Evolutionary conservation across 2,888 invertebrate genomes (phyloP).

Genomic region (Lasius fuliginosus): DNA sequence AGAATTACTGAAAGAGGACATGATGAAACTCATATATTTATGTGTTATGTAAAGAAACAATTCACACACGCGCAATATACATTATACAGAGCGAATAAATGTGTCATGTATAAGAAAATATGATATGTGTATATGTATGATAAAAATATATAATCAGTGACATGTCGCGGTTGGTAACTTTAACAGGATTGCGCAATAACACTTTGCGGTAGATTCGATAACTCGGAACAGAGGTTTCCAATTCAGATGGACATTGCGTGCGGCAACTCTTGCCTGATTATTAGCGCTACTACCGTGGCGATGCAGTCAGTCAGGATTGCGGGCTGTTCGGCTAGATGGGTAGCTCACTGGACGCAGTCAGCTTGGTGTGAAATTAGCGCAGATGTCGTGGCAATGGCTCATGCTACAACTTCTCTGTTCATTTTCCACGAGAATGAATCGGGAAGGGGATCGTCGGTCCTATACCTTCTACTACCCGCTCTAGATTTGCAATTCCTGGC

Average conservation of each 20-base stretch:
- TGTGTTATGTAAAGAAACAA: neutral
- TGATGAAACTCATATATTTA: neutral
- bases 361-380: slow-evolving; percentile 86
- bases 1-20: neutral
- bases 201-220: slow-evolving; percentile 33
- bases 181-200: slow-evolving; percentile 27
- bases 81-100: neutral
- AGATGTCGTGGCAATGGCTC: slow-evolving; percentile 85
- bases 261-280: slow-evolving; percentile 55
- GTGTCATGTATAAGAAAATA: neutral
- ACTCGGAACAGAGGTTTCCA: slow-evolving; percentile 42
- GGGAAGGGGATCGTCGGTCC: slow-evolving; percentile 77
- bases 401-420: slow-evolving; percentile 83
- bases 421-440: slow-evolving; percentile 86
- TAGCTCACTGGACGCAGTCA: slow-evolving; percentile 78
- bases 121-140: neutral
- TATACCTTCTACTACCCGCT: slow-evolving; percentile 63
- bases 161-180: neutral
- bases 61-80: neutral
- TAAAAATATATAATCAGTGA: slow-evolving; percentile 16
- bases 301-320: slow-evolving; percentile 75
- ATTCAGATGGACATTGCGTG: slow-evolving; percentile 51
- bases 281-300: slow-evolving; percentile 64
- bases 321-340: slow-evolving; percentile 66
- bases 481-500: slow-evolving; percentile 79